These are phyloP conservation scores for Agrotis ipsilon DNA, from an alignment of 2,888 invertebrate species.

Conservation along the genomic window DNA sequence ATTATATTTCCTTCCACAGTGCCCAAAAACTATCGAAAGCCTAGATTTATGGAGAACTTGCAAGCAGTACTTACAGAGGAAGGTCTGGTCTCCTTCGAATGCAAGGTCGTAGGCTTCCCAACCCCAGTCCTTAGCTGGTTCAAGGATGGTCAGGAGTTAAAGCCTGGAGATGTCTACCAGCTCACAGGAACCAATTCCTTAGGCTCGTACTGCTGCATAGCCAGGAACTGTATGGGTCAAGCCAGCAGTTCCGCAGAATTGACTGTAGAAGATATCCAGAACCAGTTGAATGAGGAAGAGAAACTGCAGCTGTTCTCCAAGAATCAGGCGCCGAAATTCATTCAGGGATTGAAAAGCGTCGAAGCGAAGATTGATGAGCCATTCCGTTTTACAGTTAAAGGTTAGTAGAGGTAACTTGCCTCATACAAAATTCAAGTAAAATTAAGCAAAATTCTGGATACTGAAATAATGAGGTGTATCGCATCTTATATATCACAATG, in stretches of 20 bases:
- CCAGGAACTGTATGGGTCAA: constrained; percentile 97
- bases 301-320: constrained; percentile 93
- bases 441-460: no score
- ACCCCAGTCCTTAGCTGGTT: constrained; percentile 97
- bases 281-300: constrained; percentile 97
- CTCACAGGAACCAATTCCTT: constrained; percentile 97
- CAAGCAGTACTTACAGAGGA: constrained; percentile 97
- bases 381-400: constrained; percentile 95
- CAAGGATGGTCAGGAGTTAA: constrained; percentile 97
- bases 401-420: constrained; percentile 78
- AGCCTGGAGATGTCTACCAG: constrained; percentile 98
- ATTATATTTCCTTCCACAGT: constrained; percentile 89
- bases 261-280: constrained; percentile 97
- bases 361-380: constrained; percentile 96
- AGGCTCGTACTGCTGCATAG: constrained; percentile 96
- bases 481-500: no score
- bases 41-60: constrained; percentile 97
- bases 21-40: constrained; percentile 97
- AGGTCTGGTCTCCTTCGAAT: constrained; percentile 97
- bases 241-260: constrained; percentile 96
- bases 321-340: constrained; percentile 96
- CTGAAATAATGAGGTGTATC: not conserved
- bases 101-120: constrained; percentile 98
- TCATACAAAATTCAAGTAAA: no score
- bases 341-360: constrained; percentile 95